Evolutionary conservation across 2,888 invertebrate species (phyloP), one percentile per base, ranked within the genome.

Genomic region (Dasysyrphus tricinctus): DNA sequence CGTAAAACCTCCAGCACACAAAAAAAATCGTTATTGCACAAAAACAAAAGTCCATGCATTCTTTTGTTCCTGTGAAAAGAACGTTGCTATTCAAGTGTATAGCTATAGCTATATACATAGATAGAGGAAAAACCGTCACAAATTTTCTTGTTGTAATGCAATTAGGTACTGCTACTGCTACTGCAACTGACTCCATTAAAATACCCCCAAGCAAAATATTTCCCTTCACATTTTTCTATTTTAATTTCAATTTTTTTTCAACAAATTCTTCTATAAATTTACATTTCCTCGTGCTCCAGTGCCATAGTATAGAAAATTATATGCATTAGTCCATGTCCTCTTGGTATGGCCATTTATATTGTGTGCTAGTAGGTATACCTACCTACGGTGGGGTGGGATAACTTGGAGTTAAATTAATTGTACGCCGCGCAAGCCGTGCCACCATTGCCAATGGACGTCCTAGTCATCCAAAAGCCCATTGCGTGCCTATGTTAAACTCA

Each of bases 81-180:
- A 70, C 69, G 6, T 34, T 65, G 47, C 61, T 39, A 5, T 24
- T 39, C 16, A 65, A 54, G 37, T 34, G 5, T 24, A 29, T 24
- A 29, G n/a, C 2, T n/a, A 42, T 4, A 4, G 24, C 24, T 37
- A 8, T 39, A 12, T 8, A 8, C 11, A 37, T 39, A 32, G 32
- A 19, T 11, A 11, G 1, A 54, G 1, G n/a, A 54, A 12, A 24
- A 24, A 8, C 16, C 47, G 8, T 8, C 67, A 73, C 67, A 56
- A 80, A 85, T 77, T 80, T 85, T 78, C 74, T 78, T 77, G 44
- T 86, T 81, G 74, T 86, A 86, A 79, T 72, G 81, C 78, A 86
- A 82, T 82, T 86, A 69, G 39, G 51, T 54, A 24, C 57, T 16
- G 7, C 39, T 19, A 49, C 16, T 34, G 32, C 32, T 5, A 77